A percentile compares a stretch with the other conserved stretches of the same genome.
Conservation (phyloP, 2,888 invertebrate species). For the Acrocera orbiculus region DNA sequence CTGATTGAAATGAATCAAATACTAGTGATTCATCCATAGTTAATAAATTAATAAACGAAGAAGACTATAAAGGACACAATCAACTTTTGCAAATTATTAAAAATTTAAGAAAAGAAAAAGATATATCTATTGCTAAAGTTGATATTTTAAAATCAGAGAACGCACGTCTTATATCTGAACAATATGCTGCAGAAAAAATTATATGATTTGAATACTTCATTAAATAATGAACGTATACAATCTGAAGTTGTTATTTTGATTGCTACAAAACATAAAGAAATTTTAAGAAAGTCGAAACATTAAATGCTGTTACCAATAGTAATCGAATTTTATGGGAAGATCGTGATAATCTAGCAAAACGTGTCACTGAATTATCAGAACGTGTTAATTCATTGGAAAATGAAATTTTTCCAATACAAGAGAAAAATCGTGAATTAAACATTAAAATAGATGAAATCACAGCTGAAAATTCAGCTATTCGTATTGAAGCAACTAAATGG, state of each 20-base stretch:
- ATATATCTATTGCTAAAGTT: conserved; percentile 64
- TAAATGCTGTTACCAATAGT: conserved; percentile 84
- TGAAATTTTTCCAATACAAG: conserved; percentile 59
- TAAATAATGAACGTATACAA: conserved; percentile 53
- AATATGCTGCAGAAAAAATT: conserved; percentile 53
- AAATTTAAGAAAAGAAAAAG: conserved; percentile 78
- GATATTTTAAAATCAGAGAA: conserved; percentile 76
- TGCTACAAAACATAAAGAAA: conserved; percentile 67
- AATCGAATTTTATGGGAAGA: conserved; percentile 78
- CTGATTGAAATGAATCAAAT: conserved; percentile 34
- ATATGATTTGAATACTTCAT: conserved; percentile 47
- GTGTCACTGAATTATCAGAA: conserved; percentile 47
- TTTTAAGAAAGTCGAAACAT: conserved; percentile 78
- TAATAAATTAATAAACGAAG: conserved; percentile 45
- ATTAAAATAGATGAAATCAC: conserved; percentile 51
- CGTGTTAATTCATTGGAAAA: conserved; percentile 46
- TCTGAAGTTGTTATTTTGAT: conserved; percentile 60
- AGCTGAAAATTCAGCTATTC: conserved; percentile 59
- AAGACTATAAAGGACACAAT: conserved; percentile 49
- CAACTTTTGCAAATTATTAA: conserved; percentile 75
- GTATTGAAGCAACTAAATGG: conserved; percentile 72
- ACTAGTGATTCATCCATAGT: conserved; percentile 34
- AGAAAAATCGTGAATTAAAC: conserved; percentile 51
- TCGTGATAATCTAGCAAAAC: conserved; percentile 46
- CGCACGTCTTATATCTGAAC: conserved; percentile 56